Conservation (phyloP, 1,140 invertebrate species). For the Micrasema longulum region DNA sequence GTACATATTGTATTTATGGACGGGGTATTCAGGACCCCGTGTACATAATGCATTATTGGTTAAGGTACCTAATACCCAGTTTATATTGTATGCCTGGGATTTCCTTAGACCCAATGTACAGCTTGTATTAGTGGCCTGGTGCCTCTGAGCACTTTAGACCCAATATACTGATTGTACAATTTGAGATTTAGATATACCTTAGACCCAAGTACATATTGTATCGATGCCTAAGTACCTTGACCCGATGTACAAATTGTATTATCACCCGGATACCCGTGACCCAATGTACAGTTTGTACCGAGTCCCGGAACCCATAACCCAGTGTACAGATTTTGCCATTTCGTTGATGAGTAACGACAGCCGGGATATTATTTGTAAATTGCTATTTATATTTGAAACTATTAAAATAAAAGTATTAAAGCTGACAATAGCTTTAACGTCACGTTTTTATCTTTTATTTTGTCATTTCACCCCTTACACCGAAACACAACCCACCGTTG, state of each 20-base stretch:
- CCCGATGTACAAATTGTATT: background rate
- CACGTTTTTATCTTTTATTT: conserved; percentile 49
- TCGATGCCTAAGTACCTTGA: too few species aligned
- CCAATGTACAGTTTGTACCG: too few species aligned
- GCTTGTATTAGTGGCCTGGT: too few species aligned
- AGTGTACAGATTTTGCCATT: conserved; percentile 35
- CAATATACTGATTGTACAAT: too few species aligned
- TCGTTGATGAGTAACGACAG: conserved; percentile 40
- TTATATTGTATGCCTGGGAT: too few species aligned
- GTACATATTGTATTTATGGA: too few species aligned
- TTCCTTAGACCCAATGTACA: too few species aligned
- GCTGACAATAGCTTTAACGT: conserved; percentile 53
- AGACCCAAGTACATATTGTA: too few species aligned
- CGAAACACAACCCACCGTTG: too few species aligned
- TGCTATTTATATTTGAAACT: conserved; percentile 55
- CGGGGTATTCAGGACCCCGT: background rate
- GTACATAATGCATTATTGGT: background rate
- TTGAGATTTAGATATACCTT: too few species aligned
- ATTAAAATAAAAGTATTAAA: conserved; percentile 54
- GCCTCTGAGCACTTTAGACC: too few species aligned
- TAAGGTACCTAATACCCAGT: background rate
- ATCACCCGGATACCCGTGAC: background rate
- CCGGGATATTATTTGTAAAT: conserved; percentile 54
- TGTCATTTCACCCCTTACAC: conserved; percentile 35
- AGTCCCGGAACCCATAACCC: too few species aligned